Evolutionary conservation across 2,888 invertebrate species (phyloP).

Genomic region (Plebejus argus): DNA sequence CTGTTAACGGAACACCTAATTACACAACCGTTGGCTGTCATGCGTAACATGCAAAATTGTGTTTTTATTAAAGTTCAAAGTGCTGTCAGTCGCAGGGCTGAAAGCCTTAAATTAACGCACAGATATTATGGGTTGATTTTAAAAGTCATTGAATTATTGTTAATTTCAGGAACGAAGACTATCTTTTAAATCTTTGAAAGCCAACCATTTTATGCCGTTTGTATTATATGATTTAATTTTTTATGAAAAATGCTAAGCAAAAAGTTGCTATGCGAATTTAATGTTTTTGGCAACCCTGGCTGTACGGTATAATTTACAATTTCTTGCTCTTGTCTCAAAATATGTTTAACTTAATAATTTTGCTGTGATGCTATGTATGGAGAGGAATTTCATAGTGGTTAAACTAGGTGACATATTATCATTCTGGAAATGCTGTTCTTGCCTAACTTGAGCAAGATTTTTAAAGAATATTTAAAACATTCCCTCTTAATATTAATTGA

Average conservation of each 20-base stretch:
- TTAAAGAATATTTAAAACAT: background rate
- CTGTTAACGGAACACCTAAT: constrained; percentile 33
- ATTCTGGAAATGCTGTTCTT: background rate
- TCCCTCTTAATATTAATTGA: background rate
- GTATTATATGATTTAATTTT: background rate
- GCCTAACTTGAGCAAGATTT: background rate
- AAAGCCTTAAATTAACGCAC: background rate
- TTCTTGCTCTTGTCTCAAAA: constrained; percentile 28
- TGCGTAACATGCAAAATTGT: constrained; percentile 31
- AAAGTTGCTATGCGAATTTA: background rate
- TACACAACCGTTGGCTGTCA: constrained; percentile 32
- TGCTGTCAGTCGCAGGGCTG: constrained; percentile 2
- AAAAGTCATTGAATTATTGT: background rate
- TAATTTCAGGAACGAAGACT: background rate
- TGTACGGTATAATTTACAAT: constrained; percentile 15
- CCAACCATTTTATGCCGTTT: background rate
- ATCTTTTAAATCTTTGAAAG: background rate
- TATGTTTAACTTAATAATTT: constrained; percentile 25
- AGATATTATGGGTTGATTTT: background rate
- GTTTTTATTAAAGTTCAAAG: constrained; percentile 27
- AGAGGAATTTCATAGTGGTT: background rate
- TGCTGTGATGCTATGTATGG: constrained; percentile 5
- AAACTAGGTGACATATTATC: background rate
- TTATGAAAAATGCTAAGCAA: background rate
- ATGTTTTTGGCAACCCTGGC: background rate